Evolutionary conservation across 1,140 invertebrate species (phyloP).

Genomic region (Sesamia nonagrioides): DNA sequence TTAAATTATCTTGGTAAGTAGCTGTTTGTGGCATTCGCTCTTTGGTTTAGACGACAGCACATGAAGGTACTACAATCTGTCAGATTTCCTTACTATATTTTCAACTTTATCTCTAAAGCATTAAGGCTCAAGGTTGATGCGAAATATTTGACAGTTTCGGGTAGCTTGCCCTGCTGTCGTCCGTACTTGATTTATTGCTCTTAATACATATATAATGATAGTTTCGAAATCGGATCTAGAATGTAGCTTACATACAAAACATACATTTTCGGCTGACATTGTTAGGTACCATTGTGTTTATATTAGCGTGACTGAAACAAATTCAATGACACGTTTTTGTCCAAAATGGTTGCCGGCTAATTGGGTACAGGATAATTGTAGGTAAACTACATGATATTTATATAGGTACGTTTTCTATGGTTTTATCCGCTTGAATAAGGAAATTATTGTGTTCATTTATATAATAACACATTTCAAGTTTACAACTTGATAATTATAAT

Average conservation of each 20-base stretch:
- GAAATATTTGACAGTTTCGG: no score
- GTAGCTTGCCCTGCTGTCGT: no score
- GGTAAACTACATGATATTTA: background rate
- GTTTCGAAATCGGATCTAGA: slow-evolving; percentile 7
- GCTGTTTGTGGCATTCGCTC: background rate
- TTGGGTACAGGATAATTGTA: background rate
- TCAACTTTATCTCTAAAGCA: no score
- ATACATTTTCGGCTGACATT: slow-evolving; percentile 26
- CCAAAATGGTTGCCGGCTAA: slow-evolving; percentile 3
- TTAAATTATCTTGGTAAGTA: background rate
- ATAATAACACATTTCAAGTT: background rate
- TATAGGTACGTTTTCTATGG: background rate
- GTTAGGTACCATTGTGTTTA: slow-evolving; percentile 36
- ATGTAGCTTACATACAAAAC: slow-evolving; percentile 3
- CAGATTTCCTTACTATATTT: no score
- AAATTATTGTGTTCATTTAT: background rate
- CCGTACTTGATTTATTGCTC: background rate
- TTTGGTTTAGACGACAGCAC: no score
- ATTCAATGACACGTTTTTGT: slow-evolving; percentile 47
- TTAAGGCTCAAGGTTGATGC: no score
- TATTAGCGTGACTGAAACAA: slow-evolving; percentile 36
- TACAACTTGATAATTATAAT: background rate
- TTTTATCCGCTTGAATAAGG: background rate
- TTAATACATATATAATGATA: background rate
- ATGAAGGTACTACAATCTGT: no score